These are phyloP conservation scores for Menura novaehollandiae DNA, from an alignment of 2,113 vertebrate species.

Conservation along the genomic window DNA sequence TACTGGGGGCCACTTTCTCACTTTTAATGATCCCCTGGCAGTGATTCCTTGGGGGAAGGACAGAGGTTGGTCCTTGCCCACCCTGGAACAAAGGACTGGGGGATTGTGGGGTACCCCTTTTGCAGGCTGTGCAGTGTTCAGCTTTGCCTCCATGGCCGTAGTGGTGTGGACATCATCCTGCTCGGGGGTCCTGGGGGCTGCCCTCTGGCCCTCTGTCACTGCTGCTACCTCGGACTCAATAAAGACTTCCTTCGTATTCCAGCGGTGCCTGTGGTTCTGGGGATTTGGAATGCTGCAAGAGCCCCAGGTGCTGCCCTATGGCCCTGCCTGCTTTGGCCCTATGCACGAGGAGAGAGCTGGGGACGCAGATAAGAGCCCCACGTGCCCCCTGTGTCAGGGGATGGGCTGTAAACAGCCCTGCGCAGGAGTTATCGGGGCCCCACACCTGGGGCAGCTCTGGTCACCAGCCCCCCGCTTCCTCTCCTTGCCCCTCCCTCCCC, in stretches of 20 bases:
- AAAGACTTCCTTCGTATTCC: neutral
- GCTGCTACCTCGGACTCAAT: constrained; percentile 55
- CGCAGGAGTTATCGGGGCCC: neutral
- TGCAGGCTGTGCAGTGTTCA: neutral
- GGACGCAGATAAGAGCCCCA: neutral
- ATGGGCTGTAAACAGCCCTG: fast-evolving
- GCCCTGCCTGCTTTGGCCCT: neutral
- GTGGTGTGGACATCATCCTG: neutral
- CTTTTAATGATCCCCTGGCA: neutral
- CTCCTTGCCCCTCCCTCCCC: no score
- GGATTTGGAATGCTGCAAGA: fast-evolving
- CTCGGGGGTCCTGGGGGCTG: neutral
- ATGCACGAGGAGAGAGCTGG: neutral
- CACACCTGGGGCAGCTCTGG: neutral
- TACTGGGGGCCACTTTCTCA: neutral
- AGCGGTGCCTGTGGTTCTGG: neutral
- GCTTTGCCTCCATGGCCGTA: constrained; percentile 45
- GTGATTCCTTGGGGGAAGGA: neutral
- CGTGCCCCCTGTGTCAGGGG: fast-evolving
- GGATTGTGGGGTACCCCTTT: neutral
- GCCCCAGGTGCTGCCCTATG: neutral
- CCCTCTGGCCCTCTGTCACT: neutral
- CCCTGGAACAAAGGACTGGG: neutral
- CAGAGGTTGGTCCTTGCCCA: neutral
- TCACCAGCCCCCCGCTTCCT: no score